A percentile compares a stretch with the other conserved stretches of the same genome.
These are phyloP conservation scores for Crotophaga sulcirostris DNA, from an alignment of 2,113 vertebrate species.

Conservation along the genomic window DNA sequence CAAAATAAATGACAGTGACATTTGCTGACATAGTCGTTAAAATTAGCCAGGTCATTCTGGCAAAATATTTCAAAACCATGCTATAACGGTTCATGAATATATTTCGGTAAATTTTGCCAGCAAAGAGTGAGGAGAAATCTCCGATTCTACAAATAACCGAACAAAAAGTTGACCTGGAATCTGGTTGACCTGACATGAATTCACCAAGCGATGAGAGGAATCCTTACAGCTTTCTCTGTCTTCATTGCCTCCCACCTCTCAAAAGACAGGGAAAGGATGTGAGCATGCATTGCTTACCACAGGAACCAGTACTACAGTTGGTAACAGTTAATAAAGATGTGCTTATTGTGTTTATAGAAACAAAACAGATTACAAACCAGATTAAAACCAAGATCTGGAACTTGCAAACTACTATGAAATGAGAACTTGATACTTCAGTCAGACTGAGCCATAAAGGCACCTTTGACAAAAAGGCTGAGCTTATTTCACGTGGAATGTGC, in stretches of 20 bases:
- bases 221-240: neutral
- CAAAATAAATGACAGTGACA: neutral
- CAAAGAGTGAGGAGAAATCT: neutral
- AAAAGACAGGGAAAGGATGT: accelerated
- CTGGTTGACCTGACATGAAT: neutral
- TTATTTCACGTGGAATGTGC: neutral
- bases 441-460: neutral
- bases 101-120: neutral
- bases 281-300: neutral
- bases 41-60: neutral
- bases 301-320: neutral
- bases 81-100: neutral
- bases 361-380: neutral
- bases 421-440: neutral
- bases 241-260: neutral
- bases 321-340: accelerated
- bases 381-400: neutral
- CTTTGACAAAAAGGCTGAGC: neutral
- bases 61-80: neutral
- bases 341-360: neutral
- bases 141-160: neutral
- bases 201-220: neutral
- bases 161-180: neutral
- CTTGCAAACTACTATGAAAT: neutral
- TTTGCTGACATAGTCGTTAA: neutral